Percentiles rank a stretch among this genome's conserved stretches.
Conservation (phyloP, 2,888 invertebrate genomes). For the Anorthoa munda region DNA sequence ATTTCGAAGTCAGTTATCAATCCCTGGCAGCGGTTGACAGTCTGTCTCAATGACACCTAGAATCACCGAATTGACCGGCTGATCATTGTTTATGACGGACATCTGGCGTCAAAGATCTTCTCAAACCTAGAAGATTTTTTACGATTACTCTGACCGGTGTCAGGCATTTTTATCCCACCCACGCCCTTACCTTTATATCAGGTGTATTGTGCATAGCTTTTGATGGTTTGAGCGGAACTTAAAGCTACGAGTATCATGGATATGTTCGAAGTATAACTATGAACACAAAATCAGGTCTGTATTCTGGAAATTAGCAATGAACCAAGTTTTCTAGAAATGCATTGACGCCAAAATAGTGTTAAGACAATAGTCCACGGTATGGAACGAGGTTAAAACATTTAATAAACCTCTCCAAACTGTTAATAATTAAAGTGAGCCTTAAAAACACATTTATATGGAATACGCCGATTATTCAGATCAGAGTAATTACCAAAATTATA, state of each 20-base stretch:
- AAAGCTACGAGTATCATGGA: not conserved
- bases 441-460: conserved; percentile 5
- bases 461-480: conserved; percentile 29
- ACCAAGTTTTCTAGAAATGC: not conserved
- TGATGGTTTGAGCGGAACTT: not conserved
- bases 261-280: not conserved
- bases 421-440: conserved; percentile 2
- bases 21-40: no score
- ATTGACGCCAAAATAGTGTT: not conserved
- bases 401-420: conserved; percentile 3
- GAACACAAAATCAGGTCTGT: not conserved
- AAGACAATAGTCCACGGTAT: not conserved
- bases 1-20: no score
- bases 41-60: no score
- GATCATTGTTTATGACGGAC: no score
- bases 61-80: no score
- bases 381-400: not conserved
- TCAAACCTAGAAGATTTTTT: no score
- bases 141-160: not conserved
- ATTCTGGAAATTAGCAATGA: not conserved
- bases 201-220: not conserved
- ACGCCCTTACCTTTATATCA: not conserved
- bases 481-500: conserved; percentile 39
- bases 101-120: no score
- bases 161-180: not conserved